Conservation (phyloP, 2,797 vertebrate species). For the Sebastes itinus region DNA sequence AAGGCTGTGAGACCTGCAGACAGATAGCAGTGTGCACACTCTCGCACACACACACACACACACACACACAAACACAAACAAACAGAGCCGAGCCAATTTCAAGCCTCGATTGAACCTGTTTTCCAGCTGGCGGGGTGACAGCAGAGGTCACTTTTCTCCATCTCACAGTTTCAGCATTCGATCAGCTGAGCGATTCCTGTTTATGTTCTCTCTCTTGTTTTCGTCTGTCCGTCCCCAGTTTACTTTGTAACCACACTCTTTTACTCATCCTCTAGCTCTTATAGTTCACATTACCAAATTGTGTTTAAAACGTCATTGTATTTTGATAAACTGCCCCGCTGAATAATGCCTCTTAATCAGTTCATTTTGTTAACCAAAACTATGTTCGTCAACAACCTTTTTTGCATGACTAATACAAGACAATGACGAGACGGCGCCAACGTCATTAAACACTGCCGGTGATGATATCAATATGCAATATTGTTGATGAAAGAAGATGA, state of each 20-base stretch:
- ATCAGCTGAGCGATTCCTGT: constrained; percentile 33
- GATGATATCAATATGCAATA: background rate
- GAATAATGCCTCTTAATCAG: background rate
- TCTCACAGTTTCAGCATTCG: constrained; percentile 24
- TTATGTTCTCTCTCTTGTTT: constrained; percentile 27
- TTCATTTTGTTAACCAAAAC: background rate
- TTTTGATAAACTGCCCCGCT: background rate
- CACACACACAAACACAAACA: constrained; percentile 38
- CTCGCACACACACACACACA: constrained; percentile 1
- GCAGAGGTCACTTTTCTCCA: constrained; percentile 50
- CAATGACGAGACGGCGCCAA: background rate
- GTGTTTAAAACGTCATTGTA: background rate
- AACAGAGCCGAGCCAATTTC: constrained; percentile 56
- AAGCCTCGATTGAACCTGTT: constrained; percentile 62
- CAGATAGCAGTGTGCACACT: background rate
- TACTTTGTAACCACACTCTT: background rate
- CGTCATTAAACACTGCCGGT: background rate
- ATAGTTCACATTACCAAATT: background rate
- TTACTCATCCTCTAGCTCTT: background rate
- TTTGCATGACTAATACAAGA: background rate
- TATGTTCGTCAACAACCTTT: background rate
- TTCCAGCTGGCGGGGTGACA: constrained; percentile 45
- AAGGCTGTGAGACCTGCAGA: constrained; percentile 17
- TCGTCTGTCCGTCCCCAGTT: background rate
- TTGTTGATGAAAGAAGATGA: background rate